Evolutionary conservation across 2,113 vertebrate genomes (phyloP).

Genomic region (Galeopterus variegatus): DNA sequence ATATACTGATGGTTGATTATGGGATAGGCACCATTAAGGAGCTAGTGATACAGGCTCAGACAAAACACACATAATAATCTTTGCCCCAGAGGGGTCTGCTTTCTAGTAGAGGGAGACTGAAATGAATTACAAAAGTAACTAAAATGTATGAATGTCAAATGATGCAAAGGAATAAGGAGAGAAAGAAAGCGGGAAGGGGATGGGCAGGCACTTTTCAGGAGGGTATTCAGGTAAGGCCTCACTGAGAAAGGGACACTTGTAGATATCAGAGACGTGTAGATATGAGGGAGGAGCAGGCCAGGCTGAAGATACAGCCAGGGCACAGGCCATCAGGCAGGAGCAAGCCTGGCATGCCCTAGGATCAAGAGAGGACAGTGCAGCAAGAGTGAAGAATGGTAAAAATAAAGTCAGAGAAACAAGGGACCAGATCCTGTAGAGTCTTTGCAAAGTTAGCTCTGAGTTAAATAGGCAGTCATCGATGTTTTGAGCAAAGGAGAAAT

Average conservation of each 20-base stretch:
- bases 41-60: neutral
- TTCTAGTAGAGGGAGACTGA: neutral
- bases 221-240: neutral
- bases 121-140: slow-evolving; percentile 30
- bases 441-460: neutral
- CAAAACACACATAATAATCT: slow-evolving; percentile 41
- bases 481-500: neutral
- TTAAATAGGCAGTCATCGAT: neutral
- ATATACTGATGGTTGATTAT: slow-evolving; percentile 1
- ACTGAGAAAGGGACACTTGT: neutral
- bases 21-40: slow-evolving; percentile 8
- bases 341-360: neutral
- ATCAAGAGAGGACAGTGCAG: no score
- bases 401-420: neutral
- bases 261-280: accelerated
- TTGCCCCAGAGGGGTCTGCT: neutral
- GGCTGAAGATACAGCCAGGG: neutral
- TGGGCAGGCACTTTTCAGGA: neutral
- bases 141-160: neutral
- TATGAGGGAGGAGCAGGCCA: accelerated
- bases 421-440: neutral
- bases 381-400: neutral
- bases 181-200: neutral
- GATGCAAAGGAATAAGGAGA: neutral
- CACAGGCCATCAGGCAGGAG: accelerated